These are phyloP conservation scores for Bombus huntii DNA, from an alignment of 1,140 invertebrate genomes.

Conservation along the genomic window DNA sequence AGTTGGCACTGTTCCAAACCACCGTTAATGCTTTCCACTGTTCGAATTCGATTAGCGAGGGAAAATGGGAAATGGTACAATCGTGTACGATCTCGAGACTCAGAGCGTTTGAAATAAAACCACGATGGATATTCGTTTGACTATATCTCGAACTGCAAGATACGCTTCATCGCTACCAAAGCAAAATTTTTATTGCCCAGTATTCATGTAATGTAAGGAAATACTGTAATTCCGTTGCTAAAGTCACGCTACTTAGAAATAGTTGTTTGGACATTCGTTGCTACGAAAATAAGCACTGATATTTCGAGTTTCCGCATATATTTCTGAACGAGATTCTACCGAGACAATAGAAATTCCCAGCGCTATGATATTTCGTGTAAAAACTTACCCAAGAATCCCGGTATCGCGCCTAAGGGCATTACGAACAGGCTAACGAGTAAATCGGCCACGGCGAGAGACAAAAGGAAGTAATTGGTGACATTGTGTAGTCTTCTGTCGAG, in stretches of 20 bases:
- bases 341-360: background rate
- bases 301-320: background rate
- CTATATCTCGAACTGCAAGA: background rate
- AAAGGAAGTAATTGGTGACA: constrained; percentile 96
- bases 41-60: constrained; percentile 1
- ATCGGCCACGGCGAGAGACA: constrained; percentile 96
- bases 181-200: background rate
- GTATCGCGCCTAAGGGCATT: constrained; percentile 94
- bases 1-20: constrained; percentile 15
- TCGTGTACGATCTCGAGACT: background rate
- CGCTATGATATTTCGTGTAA: no score
- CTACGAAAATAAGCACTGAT: background rate
- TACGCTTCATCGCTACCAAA: background rate
- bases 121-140: background rate
- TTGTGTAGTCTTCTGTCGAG: constrained; percentile 93
- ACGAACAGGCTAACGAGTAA: constrained; percentile 95
- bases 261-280: background rate
- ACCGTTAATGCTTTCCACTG: background rate
- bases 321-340: background rate
- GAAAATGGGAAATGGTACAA: background rate
- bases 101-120: background rate
- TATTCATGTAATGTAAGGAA: background rate
- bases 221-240: background rate
- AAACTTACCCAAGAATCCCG: constrained; percentile 91
- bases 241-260: no score